Base-by-base conservation (phyloP, 2,113 vertebrate species). In the Mastomys natalensis region DNA sequence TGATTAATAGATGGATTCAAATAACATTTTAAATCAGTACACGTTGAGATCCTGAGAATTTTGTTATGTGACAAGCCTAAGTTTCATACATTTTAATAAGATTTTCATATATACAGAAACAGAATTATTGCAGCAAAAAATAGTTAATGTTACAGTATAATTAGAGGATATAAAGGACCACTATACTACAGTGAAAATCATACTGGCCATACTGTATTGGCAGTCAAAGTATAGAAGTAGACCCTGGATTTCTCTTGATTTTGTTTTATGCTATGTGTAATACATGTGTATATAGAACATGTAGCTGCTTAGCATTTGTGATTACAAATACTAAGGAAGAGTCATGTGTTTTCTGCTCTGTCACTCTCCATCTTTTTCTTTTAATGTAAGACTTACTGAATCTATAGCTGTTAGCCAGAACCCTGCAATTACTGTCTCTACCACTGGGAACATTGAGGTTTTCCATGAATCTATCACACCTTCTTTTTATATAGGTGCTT, bases 1-100 rank as follows among this genome's bases (percentile, higher is more conserved):
- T 86, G 6, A 17, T 88, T 64, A 93, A 70, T 89, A 84, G n/a
- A 76, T 96, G 72, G 60, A 15, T 85, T 9, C 37, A 91, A 80
- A 96, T 64, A 4, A 48, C 13, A 58, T 95, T 74, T 87, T 66
- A 58, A 40, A 7, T 87, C 66, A 43, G n/a, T 53, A 12, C 5
- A 51, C 80, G 60, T 88, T 76, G 55, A 80, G 9, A 58, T 85
- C 40, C 73, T 76, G 70, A 87, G 16, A 70, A 78, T 3, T 70
- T 19, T 77, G 13, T 24, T 82, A n/a, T 37, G 0, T 78, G n/a
- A 16, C 21, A 37, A 4, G 5, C 76, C 72, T 45, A 66, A 76
- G 64, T 95, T 86, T 81, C 77, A 87, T 82, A 34, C 22, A 93
- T 80, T 87, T 78, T 17, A 68, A 53, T 62, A 90, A 0, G 0